These are phyloP conservation scores for Trachemys scripta DNA, from an alignment of 2,113 vertebrate genomes.

Conservation along the genomic window DNA sequence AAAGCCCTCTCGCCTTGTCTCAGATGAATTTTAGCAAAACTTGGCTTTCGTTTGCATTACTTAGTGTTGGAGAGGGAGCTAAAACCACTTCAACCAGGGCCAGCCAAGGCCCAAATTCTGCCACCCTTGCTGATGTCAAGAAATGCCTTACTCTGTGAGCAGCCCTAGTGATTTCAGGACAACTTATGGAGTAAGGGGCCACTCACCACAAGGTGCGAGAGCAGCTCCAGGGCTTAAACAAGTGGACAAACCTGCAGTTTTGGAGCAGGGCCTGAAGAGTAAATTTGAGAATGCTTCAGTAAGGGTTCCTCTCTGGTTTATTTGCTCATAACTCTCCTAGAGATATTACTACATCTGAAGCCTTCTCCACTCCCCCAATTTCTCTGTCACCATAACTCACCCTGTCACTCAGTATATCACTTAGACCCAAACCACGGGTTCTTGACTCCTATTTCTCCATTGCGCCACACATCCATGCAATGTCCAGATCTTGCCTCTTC, in stretches of 20 bases:
- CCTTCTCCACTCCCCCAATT: not conserved
- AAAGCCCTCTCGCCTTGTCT: slow-evolving; percentile 21
- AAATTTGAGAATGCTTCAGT: not conserved
- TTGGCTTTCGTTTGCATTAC: slow-evolving; percentile 39
- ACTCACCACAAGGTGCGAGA: not conserved
- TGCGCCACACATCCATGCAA: too few species aligned
- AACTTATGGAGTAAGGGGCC: not conserved
- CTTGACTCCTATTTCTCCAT: not conserved
- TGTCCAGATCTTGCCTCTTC: not conserved
- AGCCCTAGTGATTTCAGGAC: not conserved
- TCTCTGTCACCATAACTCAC: not conserved
- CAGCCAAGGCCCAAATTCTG: not conserved
- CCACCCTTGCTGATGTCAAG: not conserved
- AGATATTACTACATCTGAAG: not conserved
- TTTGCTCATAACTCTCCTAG: not conserved
- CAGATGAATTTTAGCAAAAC: slow-evolving; percentile 19
- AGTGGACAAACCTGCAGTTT: not conserved
- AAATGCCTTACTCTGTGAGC: not conserved
- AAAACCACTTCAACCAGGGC: not conserved
- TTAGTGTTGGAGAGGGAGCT: not conserved
- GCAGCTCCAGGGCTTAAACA: not conserved
- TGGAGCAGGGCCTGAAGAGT: not conserved
- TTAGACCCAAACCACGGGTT: not conserved
- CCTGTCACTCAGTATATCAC: not conserved
- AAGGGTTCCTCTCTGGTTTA: not conserved